phyloP scores from a whole-genome alignment of 2,888 invertebrate genomes.

The Zele albiditarsus region DNA sequence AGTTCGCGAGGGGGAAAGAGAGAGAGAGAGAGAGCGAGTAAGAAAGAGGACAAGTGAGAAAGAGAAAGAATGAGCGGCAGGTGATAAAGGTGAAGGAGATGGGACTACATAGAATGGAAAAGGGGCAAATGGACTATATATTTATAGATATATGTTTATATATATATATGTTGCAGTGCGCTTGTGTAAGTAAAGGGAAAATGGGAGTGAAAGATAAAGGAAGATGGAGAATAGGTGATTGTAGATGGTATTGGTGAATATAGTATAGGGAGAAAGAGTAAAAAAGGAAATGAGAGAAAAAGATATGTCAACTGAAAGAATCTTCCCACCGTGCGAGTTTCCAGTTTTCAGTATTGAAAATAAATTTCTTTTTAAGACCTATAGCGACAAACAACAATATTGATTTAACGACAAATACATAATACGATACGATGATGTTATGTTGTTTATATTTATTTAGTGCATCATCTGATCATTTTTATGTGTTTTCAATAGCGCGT shows the following conservation, averaged over 20 bases:
- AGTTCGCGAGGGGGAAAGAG: neutral
- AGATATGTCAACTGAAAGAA: slow-evolving; percentile 45
- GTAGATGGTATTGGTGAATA: slow-evolving; percentile 6
- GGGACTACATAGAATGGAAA: slow-evolving; percentile 14
- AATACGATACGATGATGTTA: neutral
- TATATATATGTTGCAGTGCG: slow-evolving; percentile 25
- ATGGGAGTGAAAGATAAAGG: slow-evolving; percentile 32
- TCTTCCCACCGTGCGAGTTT: slow-evolving; percentile 57
- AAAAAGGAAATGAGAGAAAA: slow-evolving; percentile 38
- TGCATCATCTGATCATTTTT: neutral
- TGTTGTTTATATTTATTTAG: neutral
- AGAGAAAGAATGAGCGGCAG: slow-evolving; percentile 37
- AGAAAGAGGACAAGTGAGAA: slow-evolving; percentile 19
- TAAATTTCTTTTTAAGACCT: slow-evolving; percentile 45
- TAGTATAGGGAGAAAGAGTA: slow-evolving; percentile 26
- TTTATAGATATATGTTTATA: slow-evolving; percentile 43
- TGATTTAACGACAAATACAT: neutral
- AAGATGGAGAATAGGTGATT: slow-evolving; percentile 26
- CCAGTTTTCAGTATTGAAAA: slow-evolving; percentile 57
- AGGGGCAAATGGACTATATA: slow-evolving; percentile 44
- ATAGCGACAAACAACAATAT: slow-evolving; percentile 1
- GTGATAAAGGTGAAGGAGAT: slow-evolving; percentile 38
- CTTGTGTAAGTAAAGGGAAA: slow-evolving; percentile 41
- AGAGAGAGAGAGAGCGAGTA: slow-evolving; percentile 17
- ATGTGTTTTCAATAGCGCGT: neutral